These are phyloP conservation scores for Euphydryas editha DNA, from an alignment of 2,888 invertebrate species.

Conservation along the genomic window DNA sequence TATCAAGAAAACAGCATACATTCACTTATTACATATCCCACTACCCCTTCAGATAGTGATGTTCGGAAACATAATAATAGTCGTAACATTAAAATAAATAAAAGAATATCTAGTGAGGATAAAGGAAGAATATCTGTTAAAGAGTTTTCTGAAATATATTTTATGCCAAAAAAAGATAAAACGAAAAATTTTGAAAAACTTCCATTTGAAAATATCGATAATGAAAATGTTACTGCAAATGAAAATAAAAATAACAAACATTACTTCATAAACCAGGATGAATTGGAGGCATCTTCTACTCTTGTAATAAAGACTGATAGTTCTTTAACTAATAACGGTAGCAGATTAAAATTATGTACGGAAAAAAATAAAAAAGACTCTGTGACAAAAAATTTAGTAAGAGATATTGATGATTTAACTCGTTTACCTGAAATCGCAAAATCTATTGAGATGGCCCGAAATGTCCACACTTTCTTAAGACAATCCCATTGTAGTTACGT, in stretches of 20 bases:
- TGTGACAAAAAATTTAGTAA: background rate
- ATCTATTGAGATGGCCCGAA: background rate
- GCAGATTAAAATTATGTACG: background rate
- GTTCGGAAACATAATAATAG: slow-evolving; percentile 10
- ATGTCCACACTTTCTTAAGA: background rate
- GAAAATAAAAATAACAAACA: background rate
- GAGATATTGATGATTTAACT: background rate
- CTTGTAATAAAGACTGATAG: background rate
- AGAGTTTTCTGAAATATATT: slow-evolving; percentile 49
- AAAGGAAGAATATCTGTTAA: slow-evolving; percentile 23
- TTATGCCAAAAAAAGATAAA: slow-evolving; percentile 50
- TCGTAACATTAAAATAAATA: slow-evolving; percentile 17
- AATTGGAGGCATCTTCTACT: background rate
- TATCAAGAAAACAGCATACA: slow-evolving; percentile 20
- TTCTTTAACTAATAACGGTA: background rate
- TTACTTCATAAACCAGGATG: background rate
- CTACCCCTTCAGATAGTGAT: slow-evolving; percentile 47
- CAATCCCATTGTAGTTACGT: background rate
- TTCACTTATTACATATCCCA: slow-evolving; percentile 64
- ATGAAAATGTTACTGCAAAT: background rate
- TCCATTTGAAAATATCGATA: background rate
- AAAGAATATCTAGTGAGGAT: slow-evolving; percentile 17
- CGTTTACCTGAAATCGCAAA: background rate
- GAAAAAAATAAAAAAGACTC: background rate
- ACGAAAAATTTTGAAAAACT: slow-evolving; percentile 1